Base-by-base conservation (phyloP, 2,113 vertebrate genomes). In the Periophthalmodon schlosseri region DNA sequence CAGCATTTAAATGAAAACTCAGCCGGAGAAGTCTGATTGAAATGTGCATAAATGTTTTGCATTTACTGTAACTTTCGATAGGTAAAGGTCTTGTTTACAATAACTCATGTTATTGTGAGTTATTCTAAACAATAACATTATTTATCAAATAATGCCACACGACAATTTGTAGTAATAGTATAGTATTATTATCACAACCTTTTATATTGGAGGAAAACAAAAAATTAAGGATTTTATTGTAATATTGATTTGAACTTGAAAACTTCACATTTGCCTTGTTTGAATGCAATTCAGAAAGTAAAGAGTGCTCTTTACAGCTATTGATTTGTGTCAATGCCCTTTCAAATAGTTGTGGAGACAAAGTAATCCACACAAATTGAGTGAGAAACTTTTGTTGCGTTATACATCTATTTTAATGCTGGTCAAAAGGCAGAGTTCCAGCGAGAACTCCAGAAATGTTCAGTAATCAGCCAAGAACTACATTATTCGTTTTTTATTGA, bases 201-300 rank as follows among this genome's bases (percentile, higher is more conserved):
- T 57, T 21, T 23, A 23, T 23, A 4, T 23, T 14, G 56, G 56
- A 23, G 21, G 1, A 24, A 24, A 24, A 23, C 21, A 58, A 58
- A 28, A 14, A 15, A 24, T 28, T 60, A 28, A 12, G 24, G 57
- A 60, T 24, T 24, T 28, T 1, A 10, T 28, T 60, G 24, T 24
- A 5, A 28, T 24, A 28, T 61, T 28, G 24, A 36, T 64, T 20
- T 7, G 18, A 34, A 8, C 66, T 61, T 66, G 13, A 79, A 81
- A 68, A 67, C 39, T 47, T 44, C 39, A 14, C 36, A 46, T 81
- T 65, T 68, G 84, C 67, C 64, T 77, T 47, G 54, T 20, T 81
- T 82, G 80, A 84, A 80, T 54, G 76, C 65, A 79, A 83, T 84
- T 85, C 78, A 15, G 12, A 47, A 68, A 49, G 65, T 47, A 0